phyloP scores from a whole-genome alignment of 2,797 vertebrate species.

The Pangasius djambal region DNA sequence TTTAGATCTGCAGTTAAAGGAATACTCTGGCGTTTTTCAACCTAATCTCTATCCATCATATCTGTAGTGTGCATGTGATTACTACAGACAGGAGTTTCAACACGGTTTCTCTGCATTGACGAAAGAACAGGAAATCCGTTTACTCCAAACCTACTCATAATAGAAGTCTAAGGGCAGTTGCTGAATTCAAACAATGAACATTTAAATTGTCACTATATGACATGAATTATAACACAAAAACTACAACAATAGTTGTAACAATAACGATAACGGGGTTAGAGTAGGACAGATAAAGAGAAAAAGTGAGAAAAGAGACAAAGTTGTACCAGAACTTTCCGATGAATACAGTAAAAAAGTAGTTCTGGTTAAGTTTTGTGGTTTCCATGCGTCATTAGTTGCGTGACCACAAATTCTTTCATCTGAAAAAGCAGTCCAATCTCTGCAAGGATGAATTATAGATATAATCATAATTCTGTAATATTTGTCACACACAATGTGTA shows the following conservation, averaged over 20 bases:
- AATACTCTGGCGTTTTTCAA: not conserved
- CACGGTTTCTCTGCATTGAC: not conserved
- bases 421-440: not conserved
- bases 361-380: not conserved
- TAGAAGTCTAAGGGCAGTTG: not conserved
- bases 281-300: not conserved
- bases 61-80: not conserved
- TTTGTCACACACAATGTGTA: not conserved
- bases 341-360: not conserved
- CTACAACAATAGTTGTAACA: not conserved
- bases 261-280: not conserved
- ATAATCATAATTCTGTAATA: not conserved
- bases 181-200: not conserved
- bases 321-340: not conserved
- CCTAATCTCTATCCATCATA: not conserved
- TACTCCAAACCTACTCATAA: not conserved
- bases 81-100: not conserved
- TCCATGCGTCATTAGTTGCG: not conserved
- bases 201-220: not conserved
- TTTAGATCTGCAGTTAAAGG: not conserved
- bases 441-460: not conserved
- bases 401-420: not conserved
- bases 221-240: not conserved
- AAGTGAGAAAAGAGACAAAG: not conserved
- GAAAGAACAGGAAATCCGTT: not conserved